Evolutionary conservation across 2,888 invertebrate species (phyloP), one percentile per base, ranked within the genome.

Genomic region (Calephelis perditalis): DNA sequence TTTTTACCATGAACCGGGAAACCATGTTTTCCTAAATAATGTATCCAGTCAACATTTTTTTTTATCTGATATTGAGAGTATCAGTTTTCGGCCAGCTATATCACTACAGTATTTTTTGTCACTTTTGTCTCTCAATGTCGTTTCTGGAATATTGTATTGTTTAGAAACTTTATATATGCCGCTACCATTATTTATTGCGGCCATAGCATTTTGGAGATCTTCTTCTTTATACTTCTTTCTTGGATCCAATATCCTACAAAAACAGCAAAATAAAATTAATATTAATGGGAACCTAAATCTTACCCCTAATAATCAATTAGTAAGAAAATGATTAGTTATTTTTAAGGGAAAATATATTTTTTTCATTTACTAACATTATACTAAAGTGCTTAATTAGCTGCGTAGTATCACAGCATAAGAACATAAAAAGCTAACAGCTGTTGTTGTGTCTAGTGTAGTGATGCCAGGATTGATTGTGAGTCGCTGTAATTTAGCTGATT

Each of bases 1-100:
- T 65, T 59, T 63, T 70, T 72, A n/a, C n/a, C n/a, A 5, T 63
- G 60, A 9, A 70, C 67, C 58, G 64, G 66, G 63, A 70, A 70
- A 35, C 68, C 70, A 62, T 47, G 59, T 60, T 61, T 68, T 46
- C 58, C 63, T 40, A 69, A 62, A 62, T 68, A 62, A 63, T 67
- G 64, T 26, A 70, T 66, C 70, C 68, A 71, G 57, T 67, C 66
- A 43, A 68, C 67, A 61, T 65, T 62, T 62, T 62, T 57, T 62
- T 62, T 67, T 67, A 63, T 70, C 68, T 7, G 46, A 12, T n/a
- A n/a, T 57, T n/a, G 15, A 56, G 7, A 56, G 49, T 26, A 15
- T 40, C 47, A 11, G 47, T n/a, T 37, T 56, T 47, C 10, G 10
- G 45, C 45, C 56, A 46, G 36, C 35, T 10, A 43, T 46, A n/a